Conservation (phyloP, 2,113 vertebrate species). For the Sialia sialis region DNA sequence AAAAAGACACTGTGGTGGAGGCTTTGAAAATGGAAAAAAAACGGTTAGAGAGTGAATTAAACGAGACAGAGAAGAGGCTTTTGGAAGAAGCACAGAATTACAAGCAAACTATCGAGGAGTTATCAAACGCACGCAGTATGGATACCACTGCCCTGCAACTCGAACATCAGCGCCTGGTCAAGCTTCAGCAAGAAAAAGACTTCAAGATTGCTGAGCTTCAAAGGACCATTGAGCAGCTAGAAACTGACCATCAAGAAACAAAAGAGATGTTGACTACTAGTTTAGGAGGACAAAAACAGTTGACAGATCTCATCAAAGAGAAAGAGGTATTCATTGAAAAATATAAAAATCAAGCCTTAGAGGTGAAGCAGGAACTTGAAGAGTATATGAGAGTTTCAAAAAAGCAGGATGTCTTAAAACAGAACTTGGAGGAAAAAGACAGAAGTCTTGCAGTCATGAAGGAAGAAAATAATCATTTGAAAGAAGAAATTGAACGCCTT, state of each 20-base stretch:
- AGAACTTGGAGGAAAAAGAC: constrained; percentile 88
- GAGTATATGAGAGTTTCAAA: constrained; percentile 48
- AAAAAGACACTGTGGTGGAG: constrained; percentile 82
- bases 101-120: constrained; percentile 81
- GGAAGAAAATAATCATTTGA: constrained; percentile 94
- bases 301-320: constrained; percentile 87
- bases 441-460: constrained; percentile 88
- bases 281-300: constrained; percentile 86
- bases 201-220: constrained; percentile 79
- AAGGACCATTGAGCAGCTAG: constrained; percentile 79
- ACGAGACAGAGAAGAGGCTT: constrained; percentile 71
- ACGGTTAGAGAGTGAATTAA: constrained; percentile 80
- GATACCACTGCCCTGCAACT: constrained; percentile 77
- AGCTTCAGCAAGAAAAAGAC: constrained; percentile 86
- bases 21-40: constrained; percentile 85
- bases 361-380: constrained; percentile 78
- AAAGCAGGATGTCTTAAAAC: constrained; percentile 75
- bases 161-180: constrained; percentile 80
- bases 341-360: constrained; percentile 75
- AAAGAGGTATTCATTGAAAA: constrained; percentile 85
- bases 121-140: constrained; percentile 74
- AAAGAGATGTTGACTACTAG: constrained; percentile 85
- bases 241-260: constrained; percentile 80
- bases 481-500: constrained; percentile 91
- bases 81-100: constrained; percentile 79